Percentiles rank a stretch among this genome's conserved stretches.
These are phyloP conservation scores for Drosophila sp. DNA, from an alignment of 1,140 invertebrate species.

Conservation along the genomic window DNA sequence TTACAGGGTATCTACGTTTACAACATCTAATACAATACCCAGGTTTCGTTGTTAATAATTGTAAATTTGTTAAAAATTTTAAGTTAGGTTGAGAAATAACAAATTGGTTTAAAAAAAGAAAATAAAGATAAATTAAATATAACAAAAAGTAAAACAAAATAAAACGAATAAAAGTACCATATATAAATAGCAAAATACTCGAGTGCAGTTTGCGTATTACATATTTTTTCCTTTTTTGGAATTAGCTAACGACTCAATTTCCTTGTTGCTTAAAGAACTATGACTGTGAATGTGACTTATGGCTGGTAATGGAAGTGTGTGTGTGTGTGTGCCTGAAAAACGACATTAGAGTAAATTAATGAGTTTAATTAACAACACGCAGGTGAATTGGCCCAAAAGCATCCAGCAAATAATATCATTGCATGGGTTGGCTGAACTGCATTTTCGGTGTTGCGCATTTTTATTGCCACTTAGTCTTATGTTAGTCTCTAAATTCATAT, in stretches of 20 bases:
- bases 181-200: constrained; percentile 49
- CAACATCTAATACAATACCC: neutral
- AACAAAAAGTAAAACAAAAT: constrained; percentile 5
- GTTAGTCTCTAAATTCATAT: constrained; percentile 47
- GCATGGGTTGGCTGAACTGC: constrained; percentile 59
- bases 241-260: constrained; percentile 59
- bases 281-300: constrained; percentile 21
- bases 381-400: constrained; percentile 32
- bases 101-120: constrained; percentile 54
- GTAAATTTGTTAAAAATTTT: constrained; percentile 29
- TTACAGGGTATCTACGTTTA: neutral
- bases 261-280: constrained; percentile 60
- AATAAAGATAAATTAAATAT: constrained; percentile 35
- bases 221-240: constrained; percentile 13
- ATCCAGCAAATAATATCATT: constrained; percentile 67
- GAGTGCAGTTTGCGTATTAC: constrained; percentile 72
- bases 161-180: constrained; percentile 10
- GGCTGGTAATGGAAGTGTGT: neutral
- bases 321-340: constrained; percentile 37
- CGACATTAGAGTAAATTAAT: constrained; percentile 75
- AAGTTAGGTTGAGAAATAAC: constrained; percentile 56
- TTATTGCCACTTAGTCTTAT: constrained; percentile 78
- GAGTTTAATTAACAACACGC: constrained; percentile 79
- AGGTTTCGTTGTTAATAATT: constrained; percentile 36
- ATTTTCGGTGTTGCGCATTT: constrained; percentile 77